phyloP scores from a whole-genome alignment of 1,140 invertebrate genomes.

The Leucophenga varia region DNA sequence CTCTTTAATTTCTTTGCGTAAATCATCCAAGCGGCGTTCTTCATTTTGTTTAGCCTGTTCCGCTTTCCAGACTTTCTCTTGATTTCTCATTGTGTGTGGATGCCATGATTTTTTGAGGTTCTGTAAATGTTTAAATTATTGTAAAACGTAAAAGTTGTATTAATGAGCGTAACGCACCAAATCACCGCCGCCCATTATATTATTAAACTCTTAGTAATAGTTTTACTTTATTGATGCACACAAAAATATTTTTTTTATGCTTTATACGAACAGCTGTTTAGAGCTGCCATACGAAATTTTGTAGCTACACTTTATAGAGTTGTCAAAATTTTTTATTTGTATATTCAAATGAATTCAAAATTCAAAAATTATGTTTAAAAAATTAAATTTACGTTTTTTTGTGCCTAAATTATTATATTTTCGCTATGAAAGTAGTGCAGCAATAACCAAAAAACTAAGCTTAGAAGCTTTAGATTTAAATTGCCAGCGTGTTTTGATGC shows the following conservation, averaged over 20 bases:
- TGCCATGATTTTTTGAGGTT: slow-evolving; percentile 82
- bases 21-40: slow-evolving; percentile 66
- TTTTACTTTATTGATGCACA: background rate
- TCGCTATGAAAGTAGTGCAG: background rate
- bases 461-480: slow-evolving; percentile 75
- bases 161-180: slow-evolving; percentile 55
- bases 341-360: no score
- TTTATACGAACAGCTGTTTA: no score
- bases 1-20: slow-evolving; percentile 68
- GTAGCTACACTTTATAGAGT: no score
- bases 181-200: slow-evolving; percentile 63
- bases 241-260: slow-evolving; percentile 1
- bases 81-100: slow-evolving; percentile 75
- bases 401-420: no score
- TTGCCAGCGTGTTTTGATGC: slow-evolving; percentile 78
- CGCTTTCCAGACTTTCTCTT: slow-evolving; percentile 76
- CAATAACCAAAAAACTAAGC: slow-evolving; percentile 69
- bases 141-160: background rate
- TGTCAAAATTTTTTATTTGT: no score
- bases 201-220: background rate
- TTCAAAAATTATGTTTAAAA: no score
- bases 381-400: no score
- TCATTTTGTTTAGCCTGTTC: slow-evolving; percentile 72
- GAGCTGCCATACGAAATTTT: no score
- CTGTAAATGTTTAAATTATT: slow-evolving; percentile 40